Percentiles rank a stretch among this genome's conserved stretches.
phyloP scores from a whole-genome alignment of 30 jellyfish, hydroid and myxozoan genomes.

The Chrysaora quinquecirrha region DNA sequence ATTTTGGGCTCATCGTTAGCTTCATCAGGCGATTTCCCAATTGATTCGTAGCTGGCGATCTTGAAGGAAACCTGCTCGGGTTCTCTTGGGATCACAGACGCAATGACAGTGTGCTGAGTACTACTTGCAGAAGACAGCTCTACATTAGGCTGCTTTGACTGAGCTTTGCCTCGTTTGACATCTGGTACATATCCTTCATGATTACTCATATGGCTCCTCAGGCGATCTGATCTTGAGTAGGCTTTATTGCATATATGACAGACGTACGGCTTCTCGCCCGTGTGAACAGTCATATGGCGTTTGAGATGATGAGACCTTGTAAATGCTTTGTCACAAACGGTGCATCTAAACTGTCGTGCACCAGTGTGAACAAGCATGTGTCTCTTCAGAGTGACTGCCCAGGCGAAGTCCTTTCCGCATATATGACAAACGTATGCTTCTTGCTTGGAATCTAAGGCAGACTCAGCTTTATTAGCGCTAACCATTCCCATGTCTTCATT shows the following conservation, averaged over 20 bases:
- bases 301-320: conserved; percentile 63
- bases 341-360: conserved; percentile 60
- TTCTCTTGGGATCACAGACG: background rate
- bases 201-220: conserved; percentile 66
- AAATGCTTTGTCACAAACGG: conserved; percentile 53
- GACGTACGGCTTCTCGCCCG: conserved; percentile 71
- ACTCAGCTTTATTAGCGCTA: background rate
- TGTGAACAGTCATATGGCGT: conserved; percentile 68
- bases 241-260: conserved; percentile 67
- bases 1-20: background rate
- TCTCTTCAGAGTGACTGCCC: conserved; percentile 70
- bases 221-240: conserved; percentile 69
- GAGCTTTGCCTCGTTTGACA: conserved; percentile 53
- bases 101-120: background rate
- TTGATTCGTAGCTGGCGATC: background rate
- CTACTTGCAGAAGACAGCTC: background rate
- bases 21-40: background rate
- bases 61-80: background rate
- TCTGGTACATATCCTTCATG: conserved; percentile 60
- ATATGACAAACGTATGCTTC: conserved; percentile 66
- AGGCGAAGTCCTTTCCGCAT: conserved; percentile 68
- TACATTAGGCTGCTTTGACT: background rate
- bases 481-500: conserved; percentile 19
- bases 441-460: conserved; percentile 13
- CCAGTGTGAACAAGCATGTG: conserved; percentile 71